Percentiles rank a stretch among this genome's conserved stretches.
These are phyloP conservation scores for Chrysogorgia sp. DNA, from an alignment of 92 coral and sea anemone genomes.

Conservation along the genomic window DNA sequence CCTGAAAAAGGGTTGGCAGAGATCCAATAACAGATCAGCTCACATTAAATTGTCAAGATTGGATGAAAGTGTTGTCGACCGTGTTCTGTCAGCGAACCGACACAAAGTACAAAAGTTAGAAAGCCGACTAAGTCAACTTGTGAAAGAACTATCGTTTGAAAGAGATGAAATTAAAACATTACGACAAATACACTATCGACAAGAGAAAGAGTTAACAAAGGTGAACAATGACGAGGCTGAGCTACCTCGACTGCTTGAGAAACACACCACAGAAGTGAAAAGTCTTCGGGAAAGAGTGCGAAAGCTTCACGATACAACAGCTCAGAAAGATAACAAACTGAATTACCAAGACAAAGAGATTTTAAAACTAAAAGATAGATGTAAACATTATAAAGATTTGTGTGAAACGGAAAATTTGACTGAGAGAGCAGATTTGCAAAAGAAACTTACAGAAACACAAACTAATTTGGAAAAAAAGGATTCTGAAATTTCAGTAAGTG, in stretches of 20 bases:
- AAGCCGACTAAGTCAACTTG: conserved; percentile 81
- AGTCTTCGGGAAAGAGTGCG: conserved; percentile 73
- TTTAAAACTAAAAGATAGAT: conserved; percentile 72
- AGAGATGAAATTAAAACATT: conserved; percentile 80
- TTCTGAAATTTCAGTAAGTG: conserved; percentile 76
- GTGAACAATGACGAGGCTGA: conserved; percentile 80
- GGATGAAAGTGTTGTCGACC: conserved; percentile 69
- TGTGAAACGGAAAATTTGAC: conserved; percentile 70
- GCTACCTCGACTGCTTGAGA: conserved; percentile 73
- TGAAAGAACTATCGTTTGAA: conserved; percentile 72
- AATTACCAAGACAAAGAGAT: conserved; percentile 71
- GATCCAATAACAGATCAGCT: conserved; percentile 64
- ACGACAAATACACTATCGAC: conserved; percentile 72
- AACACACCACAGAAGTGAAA: conserved; percentile 91
- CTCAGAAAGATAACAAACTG: conserved; percentile 75
- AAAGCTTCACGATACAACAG: conserved; percentile 66
- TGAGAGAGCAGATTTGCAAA: conserved; percentile 79
- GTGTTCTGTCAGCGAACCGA: conserved; percentile 89
- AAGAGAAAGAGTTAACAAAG: conserved; percentile 77
- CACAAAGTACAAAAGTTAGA: conserved; percentile 79
- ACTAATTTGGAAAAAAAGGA: conserved; percentile 65
- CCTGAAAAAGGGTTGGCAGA: conserved; percentile 39
- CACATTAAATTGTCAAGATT: conserved; percentile 68
- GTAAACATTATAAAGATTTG: conserved; percentile 67
- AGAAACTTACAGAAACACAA: conserved; percentile 67